These are phyloP conservation scores for Mantis religiosa DNA, from an alignment of 2,888 invertebrate species.

Conservation along the genomic window DNA sequence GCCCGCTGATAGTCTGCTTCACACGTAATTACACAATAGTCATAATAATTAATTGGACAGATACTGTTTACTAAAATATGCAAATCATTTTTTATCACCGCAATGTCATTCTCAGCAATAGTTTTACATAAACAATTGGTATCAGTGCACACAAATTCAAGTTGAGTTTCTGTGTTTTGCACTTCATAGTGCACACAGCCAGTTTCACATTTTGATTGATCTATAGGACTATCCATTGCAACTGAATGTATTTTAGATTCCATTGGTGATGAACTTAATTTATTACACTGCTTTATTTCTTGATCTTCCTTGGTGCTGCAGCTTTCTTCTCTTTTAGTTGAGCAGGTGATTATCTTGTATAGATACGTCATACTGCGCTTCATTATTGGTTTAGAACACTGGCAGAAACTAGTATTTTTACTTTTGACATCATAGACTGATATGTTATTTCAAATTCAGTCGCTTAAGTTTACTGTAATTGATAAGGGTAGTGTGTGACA, in stretches of 20 bases:
- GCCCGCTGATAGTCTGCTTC: slow-evolving; percentile 1
- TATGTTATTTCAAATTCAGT: background rate
- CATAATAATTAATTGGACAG: background rate
- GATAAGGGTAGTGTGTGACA: background rate
- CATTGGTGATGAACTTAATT: background rate
- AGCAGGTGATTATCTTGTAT: background rate
- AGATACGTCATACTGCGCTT: background rate
- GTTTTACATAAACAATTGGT: background rate
- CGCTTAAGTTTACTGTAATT: background rate
- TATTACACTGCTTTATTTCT: background rate
- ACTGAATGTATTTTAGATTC: background rate
- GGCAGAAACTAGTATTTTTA: background rate
- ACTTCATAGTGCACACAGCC: background rate
- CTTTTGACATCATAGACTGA: background rate
- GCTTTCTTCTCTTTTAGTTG: background rate
- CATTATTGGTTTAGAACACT: background rate
- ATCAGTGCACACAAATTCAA: background rate
- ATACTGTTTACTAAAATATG: background rate
- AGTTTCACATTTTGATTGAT: background rate
- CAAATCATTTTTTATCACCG: background rate
- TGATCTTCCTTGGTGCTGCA: background rate
- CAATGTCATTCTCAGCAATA: background rate
- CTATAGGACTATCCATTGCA: background rate
- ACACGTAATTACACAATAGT: slow-evolving; percentile 1
- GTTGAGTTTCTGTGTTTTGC: background rate